Base-by-base conservation (phyloP, 2,888 invertebrate genomes). In the Nasonia oneida region DNA sequence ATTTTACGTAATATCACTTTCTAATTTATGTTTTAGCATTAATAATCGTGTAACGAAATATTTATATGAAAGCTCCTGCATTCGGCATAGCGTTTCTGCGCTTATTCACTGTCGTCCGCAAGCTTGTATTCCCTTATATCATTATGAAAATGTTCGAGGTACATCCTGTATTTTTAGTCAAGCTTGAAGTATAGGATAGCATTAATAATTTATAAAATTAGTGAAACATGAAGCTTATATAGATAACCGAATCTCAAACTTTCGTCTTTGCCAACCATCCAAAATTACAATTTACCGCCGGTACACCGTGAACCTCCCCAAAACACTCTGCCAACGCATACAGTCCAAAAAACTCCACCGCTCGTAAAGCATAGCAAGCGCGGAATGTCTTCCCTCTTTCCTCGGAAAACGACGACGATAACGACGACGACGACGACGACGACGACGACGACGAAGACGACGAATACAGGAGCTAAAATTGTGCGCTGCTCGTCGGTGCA, bases 1-100 rank as follows among this genome's bases (percentile, higher is more conserved):
- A 84, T 84, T 84, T 75, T 74, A 50, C 67, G 37, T 76, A 82
- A 82, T 50, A 23, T 76, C 18, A 67, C 3, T 23, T 50, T 29
- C 14, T 53, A 76, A 82, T 82, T 73, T 81, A 81, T 81, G 42
- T 29, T 50, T 64, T 10, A 64, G 23, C 50, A 33, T 33, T 83
- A 76, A 76, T 64, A 76, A 42, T 42, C 23, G 47, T 33, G 14
- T 67, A 67, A 29, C 67, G 33, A 67, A 29, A 29, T 29, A 67
- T 67, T 67, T 0, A 29, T 67, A 29, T 67, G 29, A 67, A 67
- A 67, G 14, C n/a, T 33, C 14, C 64, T 18, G n/a, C n/a, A 57
- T 18, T 42, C 42, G 10, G 5, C 5, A 57, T n/a, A 57, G 5
- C 5, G 57, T n/a, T 18, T 57, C 12, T 12, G 12, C 47, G 47